These are phyloP conservation scores for Dendrocopos noguchii DNA, from an alignment of 2,113 vertebrate species.

Conservation along the genomic window DNA sequence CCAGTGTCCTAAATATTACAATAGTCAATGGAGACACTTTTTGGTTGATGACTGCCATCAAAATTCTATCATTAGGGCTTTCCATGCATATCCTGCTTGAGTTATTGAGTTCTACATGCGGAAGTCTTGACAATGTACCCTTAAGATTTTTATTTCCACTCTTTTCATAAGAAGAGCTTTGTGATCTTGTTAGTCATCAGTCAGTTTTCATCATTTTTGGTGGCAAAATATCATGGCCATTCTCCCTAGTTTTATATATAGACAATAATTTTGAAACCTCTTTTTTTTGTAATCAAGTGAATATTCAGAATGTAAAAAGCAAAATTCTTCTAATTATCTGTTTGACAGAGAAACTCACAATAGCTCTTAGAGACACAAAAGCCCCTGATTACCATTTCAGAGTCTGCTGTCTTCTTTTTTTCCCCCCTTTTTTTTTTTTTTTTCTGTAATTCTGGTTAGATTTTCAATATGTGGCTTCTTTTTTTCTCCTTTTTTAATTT, in stretches of 20 bases:
- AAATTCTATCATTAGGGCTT: background rate
- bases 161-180: background rate
- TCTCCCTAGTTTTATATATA: background rate
- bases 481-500: too few relatives aligned
- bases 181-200: background rate
- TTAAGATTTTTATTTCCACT: background rate
- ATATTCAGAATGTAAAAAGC: slow-evolving; percentile 8
- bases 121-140: background rate
- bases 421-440: background rate
- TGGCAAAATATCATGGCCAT: background rate
- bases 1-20: background rate
- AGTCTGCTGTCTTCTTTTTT: background rate
- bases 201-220: background rate
- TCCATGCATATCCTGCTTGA: rapidly evolving
- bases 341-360: background rate
- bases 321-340: background rate
- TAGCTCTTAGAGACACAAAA: background rate
- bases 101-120: background rate
- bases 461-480: background rate
- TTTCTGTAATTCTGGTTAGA: background rate
- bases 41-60: background rate
- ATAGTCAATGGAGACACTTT: background rate
- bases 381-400: background rate
- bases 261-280: background rate
- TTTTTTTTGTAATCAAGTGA: background rate